Conservation (phyloP, 2,113 vertebrate genomes). For the Plecturocebus donacophilus region DNA sequence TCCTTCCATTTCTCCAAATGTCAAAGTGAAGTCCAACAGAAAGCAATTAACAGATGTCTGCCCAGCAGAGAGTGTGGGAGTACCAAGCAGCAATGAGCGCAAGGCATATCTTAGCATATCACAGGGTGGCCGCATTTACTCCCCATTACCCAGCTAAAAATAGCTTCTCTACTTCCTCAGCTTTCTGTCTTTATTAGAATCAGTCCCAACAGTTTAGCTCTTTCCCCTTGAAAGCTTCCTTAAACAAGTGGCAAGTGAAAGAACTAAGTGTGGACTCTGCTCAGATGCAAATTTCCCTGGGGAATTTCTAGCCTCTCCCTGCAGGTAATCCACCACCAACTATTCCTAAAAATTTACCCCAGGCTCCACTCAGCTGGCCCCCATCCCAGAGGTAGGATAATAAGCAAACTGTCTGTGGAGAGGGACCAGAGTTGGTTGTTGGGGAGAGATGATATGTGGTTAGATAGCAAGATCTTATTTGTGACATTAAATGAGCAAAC, state of each 20-base stretch:
- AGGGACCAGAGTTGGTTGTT: not conserved
- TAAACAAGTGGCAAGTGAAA: constrained; percentile 60
- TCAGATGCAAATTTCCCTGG: not conserved
- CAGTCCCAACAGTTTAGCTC: constrained; percentile 60
- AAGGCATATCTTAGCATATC: constrained; percentile 54
- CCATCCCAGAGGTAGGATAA: not conserved
- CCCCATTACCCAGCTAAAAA: constrained; percentile 73
- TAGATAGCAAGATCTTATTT: constrained; percentile 79
- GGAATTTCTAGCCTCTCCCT: not conserved
- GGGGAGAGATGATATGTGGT: not conserved
- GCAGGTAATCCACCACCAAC: not conserved
- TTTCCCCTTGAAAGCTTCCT: constrained; percentile 61
- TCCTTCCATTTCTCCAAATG: constrained; percentile 71
- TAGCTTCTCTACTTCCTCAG: constrained; percentile 47
- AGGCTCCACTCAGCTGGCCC: not conserved
- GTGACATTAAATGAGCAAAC: constrained; percentile 85
- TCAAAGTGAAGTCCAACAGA: constrained; percentile 72
- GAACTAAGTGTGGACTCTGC: constrained; percentile 9
- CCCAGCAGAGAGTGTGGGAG: constrained; percentile 69
- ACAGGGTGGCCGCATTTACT: constrained; percentile 66
- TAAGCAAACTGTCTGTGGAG: not conserved
- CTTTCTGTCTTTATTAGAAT: constrained; percentile 72
- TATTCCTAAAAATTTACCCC: not conserved
- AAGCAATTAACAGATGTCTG: constrained; percentile 77
- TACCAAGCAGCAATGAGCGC: constrained; percentile 29